Conservation (phyloP, 2,797 vertebrate genomes). For the Leptatherina wallacei region DNA sequence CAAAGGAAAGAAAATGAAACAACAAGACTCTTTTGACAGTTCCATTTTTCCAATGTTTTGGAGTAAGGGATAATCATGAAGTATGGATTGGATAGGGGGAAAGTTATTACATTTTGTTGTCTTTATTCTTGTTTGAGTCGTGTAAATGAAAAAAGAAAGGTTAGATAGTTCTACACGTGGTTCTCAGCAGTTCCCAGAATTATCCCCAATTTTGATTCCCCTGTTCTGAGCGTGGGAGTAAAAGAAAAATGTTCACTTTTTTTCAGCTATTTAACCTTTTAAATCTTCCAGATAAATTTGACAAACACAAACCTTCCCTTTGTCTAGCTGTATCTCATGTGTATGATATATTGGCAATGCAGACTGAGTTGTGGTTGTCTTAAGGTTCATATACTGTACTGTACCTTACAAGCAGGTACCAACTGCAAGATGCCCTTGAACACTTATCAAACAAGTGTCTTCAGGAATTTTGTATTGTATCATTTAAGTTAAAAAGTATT, state of each 20-base stretch:
- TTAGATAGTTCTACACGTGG: slow-evolving; percentile 69
- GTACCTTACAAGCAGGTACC: background rate
- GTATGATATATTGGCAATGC: slow-evolving; percentile 34
- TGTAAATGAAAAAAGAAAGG: slow-evolving; percentile 60
- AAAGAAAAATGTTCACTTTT: slow-evolving; percentile 49
- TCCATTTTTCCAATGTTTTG: slow-evolving; percentile 78
- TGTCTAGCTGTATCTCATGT: slow-evolving; percentile 42
- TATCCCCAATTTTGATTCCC: slow-evolving; percentile 64
- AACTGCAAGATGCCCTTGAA: slow-evolving; percentile 31
- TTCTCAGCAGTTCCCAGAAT: slow-evolving; percentile 58
- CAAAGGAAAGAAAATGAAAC: slow-evolving; percentile 77
- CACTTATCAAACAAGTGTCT: slow-evolving; percentile 23
- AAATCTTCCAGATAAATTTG: slow-evolving; percentile 62
- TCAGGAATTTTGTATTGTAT: slow-evolving; percentile 16
- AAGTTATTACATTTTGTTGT: slow-evolving; percentile 80
- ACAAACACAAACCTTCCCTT: slow-evolving; percentile 49
- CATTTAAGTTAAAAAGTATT: slow-evolving; percentile 32
- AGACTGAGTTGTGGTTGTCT: slow-evolving; percentile 10
- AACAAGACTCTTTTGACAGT: slow-evolving; percentile 82
- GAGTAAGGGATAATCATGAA: slow-evolving; percentile 80
- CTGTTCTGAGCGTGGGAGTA: slow-evolving; percentile 36
- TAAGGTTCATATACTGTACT: slow-evolving; percentile 36
- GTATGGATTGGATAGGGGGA: slow-evolving; percentile 77
- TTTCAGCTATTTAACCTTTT: slow-evolving; percentile 51
- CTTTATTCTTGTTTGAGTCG: slow-evolving; percentile 80